phyloP scores from a whole-genome alignment of 2,888 invertebrate genomes.

The Magallana nippona region DNA sequence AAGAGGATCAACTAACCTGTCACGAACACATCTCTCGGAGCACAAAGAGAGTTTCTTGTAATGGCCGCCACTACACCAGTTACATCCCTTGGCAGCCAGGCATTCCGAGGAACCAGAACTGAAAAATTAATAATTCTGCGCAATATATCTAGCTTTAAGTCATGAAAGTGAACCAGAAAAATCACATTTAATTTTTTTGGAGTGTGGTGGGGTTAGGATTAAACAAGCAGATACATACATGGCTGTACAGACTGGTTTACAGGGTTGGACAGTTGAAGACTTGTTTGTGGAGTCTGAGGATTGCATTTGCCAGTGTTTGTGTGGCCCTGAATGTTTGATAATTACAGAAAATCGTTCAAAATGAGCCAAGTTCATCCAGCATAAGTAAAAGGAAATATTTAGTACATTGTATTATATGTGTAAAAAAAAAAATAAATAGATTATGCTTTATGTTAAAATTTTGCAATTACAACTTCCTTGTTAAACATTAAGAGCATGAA shows the following conservation, averaged over 20 bases:
- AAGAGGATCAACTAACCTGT: slow-evolving; percentile 37
- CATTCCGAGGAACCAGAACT: slow-evolving; percentile 36
- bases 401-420: too few species aligned
- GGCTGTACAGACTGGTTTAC: slow-evolving; percentile 18
- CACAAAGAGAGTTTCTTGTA: slow-evolving; percentile 45
- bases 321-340: background rate
- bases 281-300: background rate
- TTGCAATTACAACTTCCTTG: too few species aligned
- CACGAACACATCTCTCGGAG: slow-evolving; percentile 35
- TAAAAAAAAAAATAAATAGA: too few species aligned
- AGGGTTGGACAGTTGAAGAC: background rate
- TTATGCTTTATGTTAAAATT: too few species aligned
- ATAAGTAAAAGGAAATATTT: too few species aligned
- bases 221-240: background rate
- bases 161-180: background rate
- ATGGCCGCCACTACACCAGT: slow-evolving; percentile 46
- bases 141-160: background rate
- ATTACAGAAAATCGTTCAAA: too few species aligned
- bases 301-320: slow-evolving; percentile 28
- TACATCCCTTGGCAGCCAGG: slow-evolving; percentile 29
- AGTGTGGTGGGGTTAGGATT: too few species aligned
- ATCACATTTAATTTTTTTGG: too few species aligned
- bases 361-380: too few species aligned
- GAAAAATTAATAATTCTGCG: background rate
- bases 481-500: too few species aligned